These are phyloP conservation scores for Euura saliciscinereae DNA, from an alignment of 1,140 invertebrate genomes.

Conservation along the genomic window DNA sequence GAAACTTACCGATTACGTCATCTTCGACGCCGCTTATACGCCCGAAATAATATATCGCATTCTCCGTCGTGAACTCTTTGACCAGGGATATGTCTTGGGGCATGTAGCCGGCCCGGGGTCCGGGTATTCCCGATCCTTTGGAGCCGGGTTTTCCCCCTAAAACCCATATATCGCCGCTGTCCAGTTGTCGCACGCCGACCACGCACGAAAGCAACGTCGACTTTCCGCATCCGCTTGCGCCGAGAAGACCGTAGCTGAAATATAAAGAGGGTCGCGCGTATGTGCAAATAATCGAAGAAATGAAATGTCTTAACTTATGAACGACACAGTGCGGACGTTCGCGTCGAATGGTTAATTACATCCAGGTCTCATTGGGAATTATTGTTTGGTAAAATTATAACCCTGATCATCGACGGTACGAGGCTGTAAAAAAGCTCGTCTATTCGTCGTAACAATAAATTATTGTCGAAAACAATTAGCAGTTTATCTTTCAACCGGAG, in stretches of 20 bases:
- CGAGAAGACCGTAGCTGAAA: conserved; percentile 83
- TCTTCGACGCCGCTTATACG: conserved; percentile 80
- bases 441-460: too few species aligned
- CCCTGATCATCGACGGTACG: too few species aligned
- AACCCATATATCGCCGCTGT: conserved; percentile 79
- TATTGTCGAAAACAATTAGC: conserved; percentile 19
- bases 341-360: too few species aligned
- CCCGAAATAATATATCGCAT: conserved; percentile 89
- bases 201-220: conserved; percentile 86
- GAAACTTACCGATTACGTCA: conserved; percentile 60
- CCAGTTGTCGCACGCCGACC: conserved; percentile 76
- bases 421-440: too few species aligned
- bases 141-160: conserved; percentile 79
- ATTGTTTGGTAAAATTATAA: too few species aligned
- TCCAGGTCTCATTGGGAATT: too few species aligned
- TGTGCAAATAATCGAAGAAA: not conserved
- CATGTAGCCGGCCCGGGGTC: conserved; percentile 84
- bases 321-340: not conserved
- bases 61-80: conserved; percentile 83
- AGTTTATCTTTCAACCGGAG: not conserved
- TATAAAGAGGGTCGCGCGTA: conserved; percentile 15
- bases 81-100: conserved; percentile 89
- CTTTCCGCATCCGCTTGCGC: conserved; percentile 85
- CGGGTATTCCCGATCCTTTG: conserved; percentile 76
- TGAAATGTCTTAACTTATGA: not conserved